A percentile compares a stretch with the other conserved stretches of the same genome.
phyloP scores from a whole-genome alignment of 2,113 vertebrate species.

The Ailurus styani region DNA sequence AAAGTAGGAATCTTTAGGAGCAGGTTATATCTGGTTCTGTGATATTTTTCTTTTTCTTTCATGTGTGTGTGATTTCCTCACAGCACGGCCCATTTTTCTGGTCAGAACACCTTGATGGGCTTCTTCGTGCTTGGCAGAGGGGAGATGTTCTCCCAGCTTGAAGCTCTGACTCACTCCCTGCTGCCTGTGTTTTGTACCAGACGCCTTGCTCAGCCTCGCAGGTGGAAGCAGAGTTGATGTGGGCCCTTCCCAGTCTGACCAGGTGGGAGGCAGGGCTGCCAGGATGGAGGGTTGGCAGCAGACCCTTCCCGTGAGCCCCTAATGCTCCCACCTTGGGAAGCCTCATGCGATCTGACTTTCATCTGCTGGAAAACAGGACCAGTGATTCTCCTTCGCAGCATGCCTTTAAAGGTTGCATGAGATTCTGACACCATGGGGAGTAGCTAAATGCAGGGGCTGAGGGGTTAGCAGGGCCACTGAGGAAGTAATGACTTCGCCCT shows the following conservation, averaged over 20 bases:
- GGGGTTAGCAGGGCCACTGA: not conserved
- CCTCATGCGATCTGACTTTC: not conserved
- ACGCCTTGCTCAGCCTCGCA: not conserved
- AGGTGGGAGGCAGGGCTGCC: no score
- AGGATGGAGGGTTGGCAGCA: not conserved
- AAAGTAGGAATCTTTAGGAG: not conserved
- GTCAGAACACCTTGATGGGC: slow-evolving; percentile 50
- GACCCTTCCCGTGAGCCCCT: not conserved
- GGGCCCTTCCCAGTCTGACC: not conserved
- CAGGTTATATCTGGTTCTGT: not conserved
- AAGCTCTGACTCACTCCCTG: slow-evolving; percentile 54
- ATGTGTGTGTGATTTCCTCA: slow-evolving; percentile 42
- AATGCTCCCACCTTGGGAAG: not conserved
- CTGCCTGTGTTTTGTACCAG: not conserved
- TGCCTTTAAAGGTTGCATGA: not conserved
- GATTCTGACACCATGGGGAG: not conserved
- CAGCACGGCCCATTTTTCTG: slow-evolving; percentile 76
- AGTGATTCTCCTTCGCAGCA: not conserved
- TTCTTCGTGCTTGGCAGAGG: slow-evolving; percentile 22
- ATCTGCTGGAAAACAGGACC: not conserved
- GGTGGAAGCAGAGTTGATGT: not conserved
- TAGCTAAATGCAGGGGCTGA: not conserved
- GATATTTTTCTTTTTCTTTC: not conserved
- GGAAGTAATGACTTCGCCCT: not conserved
- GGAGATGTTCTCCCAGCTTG: not conserved